These are phyloP conservation scores for Rallus crepitans DNA, from an alignment of 2,797 vertebrate species.

Conservation along the genomic window DNA sequence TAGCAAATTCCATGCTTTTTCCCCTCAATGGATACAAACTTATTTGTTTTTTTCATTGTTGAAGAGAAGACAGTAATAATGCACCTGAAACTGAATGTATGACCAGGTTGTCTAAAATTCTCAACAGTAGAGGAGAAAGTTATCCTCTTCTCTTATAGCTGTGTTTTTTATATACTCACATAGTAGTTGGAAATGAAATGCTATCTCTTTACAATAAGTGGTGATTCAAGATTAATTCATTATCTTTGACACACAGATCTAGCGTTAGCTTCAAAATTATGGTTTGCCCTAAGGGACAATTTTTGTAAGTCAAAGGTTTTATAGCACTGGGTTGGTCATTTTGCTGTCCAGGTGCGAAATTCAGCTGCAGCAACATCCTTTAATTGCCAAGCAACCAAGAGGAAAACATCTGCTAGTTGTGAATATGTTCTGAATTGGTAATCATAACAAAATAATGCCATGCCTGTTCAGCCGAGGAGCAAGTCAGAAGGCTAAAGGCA, in stretches of 20 bases:
- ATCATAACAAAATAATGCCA: constrained; percentile 53
- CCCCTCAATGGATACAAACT: not conserved
- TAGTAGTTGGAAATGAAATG: not conserved
- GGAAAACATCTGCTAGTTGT: constrained; percentile 56
- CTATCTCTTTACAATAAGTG: not conserved
- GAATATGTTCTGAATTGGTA: constrained; percentile 63
- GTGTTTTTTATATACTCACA: not conserved
- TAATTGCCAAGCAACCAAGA: constrained; percentile 66
- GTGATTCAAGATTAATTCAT: not conserved
- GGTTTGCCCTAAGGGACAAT: not conserved
- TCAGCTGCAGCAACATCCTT: constrained; percentile 56
- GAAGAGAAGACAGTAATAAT: not conserved
- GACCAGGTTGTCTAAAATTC: not conserved
- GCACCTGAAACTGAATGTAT: not conserved
- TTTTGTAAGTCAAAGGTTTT: constrained; percentile 32
- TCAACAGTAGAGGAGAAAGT: not conserved
- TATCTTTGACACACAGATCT: not conserved
- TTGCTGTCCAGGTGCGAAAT: constrained; percentile 53
- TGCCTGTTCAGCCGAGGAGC: constrained; percentile 12
- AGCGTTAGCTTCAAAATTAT: not conserved
- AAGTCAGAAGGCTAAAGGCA: constrained; percentile 13
- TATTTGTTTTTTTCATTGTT: not conserved
- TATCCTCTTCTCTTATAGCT: not conserved
- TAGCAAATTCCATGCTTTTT: not conserved
- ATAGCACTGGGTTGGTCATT: not conserved